phyloP scores from a whole-genome alignment of 2,113 vertebrate species.

The Coturnix japonica region DNA sequence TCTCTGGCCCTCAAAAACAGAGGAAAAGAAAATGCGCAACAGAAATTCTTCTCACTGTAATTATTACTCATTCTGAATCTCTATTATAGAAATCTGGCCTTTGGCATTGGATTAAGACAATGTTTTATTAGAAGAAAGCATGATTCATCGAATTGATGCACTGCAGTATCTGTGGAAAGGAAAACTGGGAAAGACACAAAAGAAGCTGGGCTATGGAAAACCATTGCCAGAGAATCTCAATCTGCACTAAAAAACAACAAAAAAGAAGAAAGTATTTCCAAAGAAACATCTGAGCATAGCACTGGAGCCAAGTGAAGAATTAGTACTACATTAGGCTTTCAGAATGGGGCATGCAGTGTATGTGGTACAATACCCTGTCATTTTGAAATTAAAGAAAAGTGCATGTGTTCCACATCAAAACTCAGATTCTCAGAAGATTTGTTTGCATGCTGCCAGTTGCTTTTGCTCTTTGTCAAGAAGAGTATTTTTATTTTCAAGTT shows the following conservation, averaged over 20 bases:
- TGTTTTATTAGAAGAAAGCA: slow-evolving; percentile 64
- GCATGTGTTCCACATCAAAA: rapidly evolving
- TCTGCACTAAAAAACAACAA: background rate
- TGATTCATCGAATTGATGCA: slow-evolving; percentile 7
- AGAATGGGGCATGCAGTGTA: background rate
- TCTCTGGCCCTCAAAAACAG: background rate
- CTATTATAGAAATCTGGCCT: slow-evolving; percentile 37
- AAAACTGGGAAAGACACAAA: slow-evolving; percentile 25
- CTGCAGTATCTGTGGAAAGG: slow-evolving; percentile 1
- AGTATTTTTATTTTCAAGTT: background rate
- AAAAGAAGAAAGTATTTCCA: slow-evolving; percentile 26
- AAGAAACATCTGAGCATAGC: background rate
- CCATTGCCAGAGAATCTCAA: background rate
- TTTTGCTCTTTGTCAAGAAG: background rate
- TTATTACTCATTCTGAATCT: slow-evolving; percentile 24
- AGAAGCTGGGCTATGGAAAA: slow-evolving; percentile 24
- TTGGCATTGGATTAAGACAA: slow-evolving; percentile 1
- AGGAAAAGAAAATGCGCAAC: background rate
- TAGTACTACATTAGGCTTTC: background rate
- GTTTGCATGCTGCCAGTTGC: background rate
- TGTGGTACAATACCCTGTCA: background rate
- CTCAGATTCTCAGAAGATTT: background rate
- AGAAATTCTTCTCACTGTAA: background rate
- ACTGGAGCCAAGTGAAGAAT: background rate
- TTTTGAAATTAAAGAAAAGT: background rate